Evolutionary conservation across 2,888 invertebrate genomes (phyloP).

Genomic region (Sinodicranocentrus sp.): DNA sequence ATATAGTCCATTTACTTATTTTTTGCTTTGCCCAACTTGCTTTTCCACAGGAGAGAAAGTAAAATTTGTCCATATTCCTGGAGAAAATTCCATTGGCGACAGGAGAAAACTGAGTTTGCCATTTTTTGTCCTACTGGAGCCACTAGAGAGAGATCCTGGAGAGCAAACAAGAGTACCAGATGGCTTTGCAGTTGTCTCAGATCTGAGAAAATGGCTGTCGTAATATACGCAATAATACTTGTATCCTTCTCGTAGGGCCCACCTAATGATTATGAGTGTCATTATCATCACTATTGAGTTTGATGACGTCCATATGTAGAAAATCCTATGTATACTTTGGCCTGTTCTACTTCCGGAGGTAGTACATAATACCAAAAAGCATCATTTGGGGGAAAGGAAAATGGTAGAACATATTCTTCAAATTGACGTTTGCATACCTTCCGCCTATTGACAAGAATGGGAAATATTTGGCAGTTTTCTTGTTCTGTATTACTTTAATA

Average conservation of each 20-base stretch:
- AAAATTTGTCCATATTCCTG: too few relatives aligned
- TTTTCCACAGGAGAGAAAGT: too few relatives aligned
- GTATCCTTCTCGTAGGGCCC: background rate
- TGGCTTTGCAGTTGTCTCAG: too few relatives aligned
- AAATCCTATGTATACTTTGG: background rate
- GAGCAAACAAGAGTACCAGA: background rate
- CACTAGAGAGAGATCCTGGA: background rate
- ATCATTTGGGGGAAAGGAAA: background rate
- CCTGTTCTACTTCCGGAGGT: conserved; percentile 1
- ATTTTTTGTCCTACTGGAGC: background rate
- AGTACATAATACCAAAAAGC: too few relatives aligned
- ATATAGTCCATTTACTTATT: too few relatives aligned
- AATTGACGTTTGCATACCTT: too few relatives aligned
- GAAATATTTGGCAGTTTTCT: too few relatives aligned
- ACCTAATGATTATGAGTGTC: background rate
- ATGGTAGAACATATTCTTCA: background rate
- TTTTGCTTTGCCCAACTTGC: too few relatives aligned
- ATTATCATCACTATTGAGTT: conserved; percentile 10
- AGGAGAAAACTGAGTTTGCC: too few relatives aligned
- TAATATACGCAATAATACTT: conserved; percentile 9
- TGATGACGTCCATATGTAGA: background rate
- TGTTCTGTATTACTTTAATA: too few relatives aligned
- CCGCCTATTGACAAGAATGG: too few relatives aligned
- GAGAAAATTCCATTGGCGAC: too few relatives aligned
- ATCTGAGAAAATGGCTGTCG: background rate